Conservation (phyloP, 2,888 invertebrate genomes). For the Myopa tessellatipennis region DNA sequence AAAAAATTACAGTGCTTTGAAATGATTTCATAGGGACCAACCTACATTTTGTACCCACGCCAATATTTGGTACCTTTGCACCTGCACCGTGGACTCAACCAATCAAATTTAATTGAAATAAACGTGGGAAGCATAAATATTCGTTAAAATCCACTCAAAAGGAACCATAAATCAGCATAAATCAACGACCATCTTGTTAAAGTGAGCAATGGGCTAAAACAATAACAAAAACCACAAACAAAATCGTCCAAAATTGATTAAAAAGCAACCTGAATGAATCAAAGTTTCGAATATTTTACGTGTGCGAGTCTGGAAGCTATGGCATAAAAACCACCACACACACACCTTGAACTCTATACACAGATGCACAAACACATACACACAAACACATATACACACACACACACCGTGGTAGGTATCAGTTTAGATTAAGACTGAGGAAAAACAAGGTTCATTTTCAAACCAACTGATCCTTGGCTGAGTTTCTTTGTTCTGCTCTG, state of each 20-base stretch:
- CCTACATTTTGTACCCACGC: no score
- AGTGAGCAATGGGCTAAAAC: constrained; percentile 16
- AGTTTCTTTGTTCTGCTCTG: background rate
- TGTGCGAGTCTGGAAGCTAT: background rate
- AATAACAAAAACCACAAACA: background rate
- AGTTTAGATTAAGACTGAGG: background rate
- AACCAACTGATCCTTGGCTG: background rate
- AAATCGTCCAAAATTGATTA: constrained; percentile 17
- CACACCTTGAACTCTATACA: no score
- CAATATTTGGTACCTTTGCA: no score
- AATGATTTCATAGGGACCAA: no score
- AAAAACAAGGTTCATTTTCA: constrained; percentile 47
- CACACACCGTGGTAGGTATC: background rate
- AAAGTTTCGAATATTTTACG: constrained; percentile 20
- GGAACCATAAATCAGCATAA: constrained; percentile 60
- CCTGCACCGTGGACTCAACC: background rate
- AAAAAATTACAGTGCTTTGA: no score
- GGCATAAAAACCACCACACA: constrained; percentile 3
- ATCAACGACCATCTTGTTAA: constrained; percentile 49
- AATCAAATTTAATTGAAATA: constrained; percentile 46
- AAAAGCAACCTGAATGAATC: constrained; percentile 7
- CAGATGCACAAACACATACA: background rate
- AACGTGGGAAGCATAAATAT: constrained; percentile 44
- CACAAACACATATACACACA: background rate
- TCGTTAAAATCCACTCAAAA: constrained; percentile 38